These are phyloP conservation scores for Tipula vernalis DNA, from an alignment of 2,888 invertebrate species.

Conservation along the genomic window DNA sequence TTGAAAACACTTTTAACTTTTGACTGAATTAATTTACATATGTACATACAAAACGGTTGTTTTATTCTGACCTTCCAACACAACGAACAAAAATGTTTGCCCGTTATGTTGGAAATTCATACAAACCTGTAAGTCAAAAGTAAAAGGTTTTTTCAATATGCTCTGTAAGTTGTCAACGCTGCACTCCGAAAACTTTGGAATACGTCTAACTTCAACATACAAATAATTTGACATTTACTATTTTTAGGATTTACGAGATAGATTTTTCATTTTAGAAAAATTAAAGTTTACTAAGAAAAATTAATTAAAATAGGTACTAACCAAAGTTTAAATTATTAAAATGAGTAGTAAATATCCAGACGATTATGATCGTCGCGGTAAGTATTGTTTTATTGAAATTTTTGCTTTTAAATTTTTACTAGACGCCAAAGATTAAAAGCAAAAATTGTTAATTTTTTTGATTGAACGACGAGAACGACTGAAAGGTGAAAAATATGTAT, in stretches of 20 bases:
- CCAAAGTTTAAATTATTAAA: background rate
- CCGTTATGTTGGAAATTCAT: too few relatives aligned
- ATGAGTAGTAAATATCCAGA: conserved; percentile 9
- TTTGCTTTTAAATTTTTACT: background rate
- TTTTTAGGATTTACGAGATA: background rate
- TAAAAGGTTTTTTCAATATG: too few relatives aligned
- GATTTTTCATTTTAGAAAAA: background rate
- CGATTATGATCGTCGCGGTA: background rate
- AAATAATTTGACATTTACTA: background rate
- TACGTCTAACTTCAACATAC: background rate
- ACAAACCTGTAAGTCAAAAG: too few relatives aligned
- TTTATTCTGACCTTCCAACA: too few relatives aligned
- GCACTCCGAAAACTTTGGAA: background rate
- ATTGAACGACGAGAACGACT: background rate
- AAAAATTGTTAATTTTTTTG: background rate
- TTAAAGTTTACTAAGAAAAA: background rate
- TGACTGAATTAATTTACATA: too few relatives aligned
- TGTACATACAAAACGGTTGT: too few relatives aligned
- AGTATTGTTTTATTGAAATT: background rate
- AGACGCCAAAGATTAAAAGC: background rate
- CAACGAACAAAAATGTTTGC: too few relatives aligned
- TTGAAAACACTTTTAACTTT: too few relatives aligned
- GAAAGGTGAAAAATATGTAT: background rate
- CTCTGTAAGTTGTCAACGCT: background rate
- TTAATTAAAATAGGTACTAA: background rate